phyloP scores from a whole-genome alignment of 1,140 invertebrate species.

The Popillia japonica region DNA sequence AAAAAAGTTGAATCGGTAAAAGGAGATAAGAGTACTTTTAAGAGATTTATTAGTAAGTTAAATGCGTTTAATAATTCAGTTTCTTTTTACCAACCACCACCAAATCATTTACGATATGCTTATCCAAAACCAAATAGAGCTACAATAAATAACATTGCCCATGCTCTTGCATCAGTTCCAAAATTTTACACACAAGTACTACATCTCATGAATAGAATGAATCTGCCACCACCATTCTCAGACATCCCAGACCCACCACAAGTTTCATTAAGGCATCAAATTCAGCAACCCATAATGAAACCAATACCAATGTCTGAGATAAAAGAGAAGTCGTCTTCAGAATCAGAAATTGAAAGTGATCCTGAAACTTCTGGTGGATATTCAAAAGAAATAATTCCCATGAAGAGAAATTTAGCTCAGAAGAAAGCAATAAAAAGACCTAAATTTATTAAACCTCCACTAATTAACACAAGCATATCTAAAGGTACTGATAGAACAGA shows the following conservation, averaged over 20 bases:
- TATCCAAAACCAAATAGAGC: constrained; percentile 78
- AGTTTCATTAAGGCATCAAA: constrained; percentile 36
- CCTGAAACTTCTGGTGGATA: constrained; percentile 62
- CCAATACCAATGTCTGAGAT: neutral
- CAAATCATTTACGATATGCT: constrained; percentile 74
- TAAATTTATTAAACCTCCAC: constrained; percentile 67
- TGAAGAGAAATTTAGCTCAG: constrained; percentile 67
- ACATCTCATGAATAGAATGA: constrained; percentile 97
- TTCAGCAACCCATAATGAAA: constrained; percentile 37
- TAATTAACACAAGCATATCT: constrained; percentile 54
- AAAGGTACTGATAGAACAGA: constrained; percentile 65
- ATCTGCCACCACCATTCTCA: constrained; percentile 85
- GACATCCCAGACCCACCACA: constrained; percentile 57
- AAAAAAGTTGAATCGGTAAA: constrained; percentile 54
- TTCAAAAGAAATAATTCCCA: constrained; percentile 61
- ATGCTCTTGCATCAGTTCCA: constrained; percentile 76
- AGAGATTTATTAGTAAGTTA: constrained; percentile 72
- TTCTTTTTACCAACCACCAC: constrained; percentile 76
- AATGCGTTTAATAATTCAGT: constrained; percentile 74
- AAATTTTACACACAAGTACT: constrained; percentile 88
- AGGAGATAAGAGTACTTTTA: constrained; percentile 63
- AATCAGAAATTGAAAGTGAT: constrained; percentile 85
- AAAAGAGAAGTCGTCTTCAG: constrained; percentile 59
- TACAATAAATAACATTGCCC: constrained; percentile 81
- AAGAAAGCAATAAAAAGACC: constrained; percentile 70